Evolutionary conservation across 2,113 vertebrate species (phyloP), one percentile per base, ranked within the genome.

Genomic region (Anas platyrhynchos): DNA sequence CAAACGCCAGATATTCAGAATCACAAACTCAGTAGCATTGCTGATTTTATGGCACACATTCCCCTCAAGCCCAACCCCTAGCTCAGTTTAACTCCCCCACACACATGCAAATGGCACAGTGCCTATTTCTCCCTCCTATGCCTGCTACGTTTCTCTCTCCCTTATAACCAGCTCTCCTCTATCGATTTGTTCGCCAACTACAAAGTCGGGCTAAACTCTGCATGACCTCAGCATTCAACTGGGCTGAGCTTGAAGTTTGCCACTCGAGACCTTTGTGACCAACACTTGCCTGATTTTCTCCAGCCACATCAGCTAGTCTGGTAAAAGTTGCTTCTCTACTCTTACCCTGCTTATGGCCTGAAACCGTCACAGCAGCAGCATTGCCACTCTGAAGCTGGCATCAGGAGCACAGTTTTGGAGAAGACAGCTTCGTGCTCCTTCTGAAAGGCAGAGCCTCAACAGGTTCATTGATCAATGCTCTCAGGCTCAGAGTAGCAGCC

Each of bases 201-300:
- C 48, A 25, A 25, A 50, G 48, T 25, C 22, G 25, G 78, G 20
- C 12, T 7, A 27, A 86, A 63, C 22, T 69, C 81, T 41, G 26
- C 58, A 62, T 21, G 15, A 85, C 59, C 69, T 59, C 4, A 22
- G n/a, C 2, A 46, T 23, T 61, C 83, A 80, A 27, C 32, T 62
- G 59, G 13, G 63, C 50, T 76, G 67, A 88, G 59, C 72, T 4
- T 69, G 11, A 77, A 44, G 29, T 18, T 46, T 56, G 27, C 8
- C 6, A 9, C 25, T 32, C 54, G 43, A 67, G 9, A 46, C 48
- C 59, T 36, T 4, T 43, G 56, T 5, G 54, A 80, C 34, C 71
- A 55, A 2, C 2, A 23, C 25, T n/a, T 0, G 0, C 26, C 59
- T 20, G 13, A 27, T 34, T 21, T 67, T 34, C 61, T 43, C 26